Percentiles rank a stretch among this genome's conserved stretches.
phyloP scores from a whole-genome alignment of 2,113 vertebrate species.

The Cheirogaleus medius region DNA sequence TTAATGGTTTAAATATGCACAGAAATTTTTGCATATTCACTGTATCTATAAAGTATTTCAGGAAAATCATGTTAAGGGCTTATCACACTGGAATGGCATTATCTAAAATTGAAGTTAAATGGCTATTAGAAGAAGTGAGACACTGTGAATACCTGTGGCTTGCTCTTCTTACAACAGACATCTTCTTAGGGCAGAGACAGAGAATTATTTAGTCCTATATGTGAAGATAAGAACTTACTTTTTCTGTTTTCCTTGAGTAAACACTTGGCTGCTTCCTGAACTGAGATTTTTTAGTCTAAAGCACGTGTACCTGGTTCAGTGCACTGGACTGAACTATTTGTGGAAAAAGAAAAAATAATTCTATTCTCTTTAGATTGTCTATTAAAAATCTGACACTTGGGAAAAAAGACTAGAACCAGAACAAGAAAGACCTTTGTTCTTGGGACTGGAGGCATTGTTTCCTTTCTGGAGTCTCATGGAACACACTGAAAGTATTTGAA shows the following conservation, averaged over 20 bases:
- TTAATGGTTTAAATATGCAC: background rate
- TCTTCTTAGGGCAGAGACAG: background rate
- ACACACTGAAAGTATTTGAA: background rate
- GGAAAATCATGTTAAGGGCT: background rate
- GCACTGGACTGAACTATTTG: background rate
- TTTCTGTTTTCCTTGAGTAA: slow-evolving; percentile 19
- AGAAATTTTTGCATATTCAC: background rate
- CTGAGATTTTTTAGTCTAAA: background rate
- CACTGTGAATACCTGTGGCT: background rate
- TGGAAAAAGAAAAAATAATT: background rate
- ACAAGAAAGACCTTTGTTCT: background rate
- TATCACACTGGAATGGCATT: background rate
- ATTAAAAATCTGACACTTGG: background rate
- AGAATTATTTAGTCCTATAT: background rate
- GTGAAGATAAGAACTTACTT: background rate
- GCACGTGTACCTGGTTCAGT: background rate
- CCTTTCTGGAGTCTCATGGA: background rate
- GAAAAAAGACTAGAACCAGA: background rate
- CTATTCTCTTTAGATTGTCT: background rate
- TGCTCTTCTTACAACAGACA: background rate
- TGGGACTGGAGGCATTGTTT: background rate
- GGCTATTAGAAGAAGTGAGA: background rate
- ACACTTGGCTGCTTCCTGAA: background rate
- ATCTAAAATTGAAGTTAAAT: slow-evolving; percentile 16
- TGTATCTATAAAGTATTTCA: background rate